Conservation (phyloP, 2,888 invertebrate genomes). For the Eustalomyia histrio region DNA sequence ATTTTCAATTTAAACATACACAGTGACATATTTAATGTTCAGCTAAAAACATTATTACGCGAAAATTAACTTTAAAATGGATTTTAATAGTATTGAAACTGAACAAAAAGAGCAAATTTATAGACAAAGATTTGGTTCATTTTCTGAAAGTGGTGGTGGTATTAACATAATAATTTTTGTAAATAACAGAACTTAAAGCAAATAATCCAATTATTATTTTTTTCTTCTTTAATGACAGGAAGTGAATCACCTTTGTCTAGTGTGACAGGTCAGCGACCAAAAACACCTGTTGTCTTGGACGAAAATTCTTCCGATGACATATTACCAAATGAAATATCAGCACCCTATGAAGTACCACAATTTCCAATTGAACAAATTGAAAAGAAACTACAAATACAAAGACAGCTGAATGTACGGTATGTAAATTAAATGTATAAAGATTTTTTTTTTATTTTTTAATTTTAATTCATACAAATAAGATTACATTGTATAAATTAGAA, state of each 20-base stretch:
- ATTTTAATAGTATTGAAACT: slow-evolving; percentile 15
- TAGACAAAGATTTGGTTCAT: slow-evolving; percentile 11
- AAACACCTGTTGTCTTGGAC: slow-evolving; percentile 60
- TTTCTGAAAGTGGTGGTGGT: slow-evolving; percentile 3
- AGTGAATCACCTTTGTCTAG: slow-evolving; percentile 67
- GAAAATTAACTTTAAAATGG: slow-evolving; percentile 10
- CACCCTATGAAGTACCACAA: slow-evolving; percentile 98
- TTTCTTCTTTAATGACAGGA: slow-evolving; percentile 69
- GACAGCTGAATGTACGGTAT: slow-evolving; percentile 93
- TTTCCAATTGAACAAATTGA: slow-evolving; percentile 99
- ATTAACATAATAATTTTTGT: background rate
- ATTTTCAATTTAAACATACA: background rate
- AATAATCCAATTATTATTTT: background rate
- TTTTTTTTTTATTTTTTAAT: background rate
- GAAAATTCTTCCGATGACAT: slow-evolving; percentile 67
- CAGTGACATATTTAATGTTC: background rate
- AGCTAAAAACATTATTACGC: background rate
- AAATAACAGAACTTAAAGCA: background rate
- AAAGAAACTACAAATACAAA: slow-evolving; percentile 92
- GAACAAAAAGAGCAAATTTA: background rate
- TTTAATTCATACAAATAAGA: background rate
- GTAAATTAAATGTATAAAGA: slow-evolving; percentile 74
- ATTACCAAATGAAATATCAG: slow-evolving; percentile 90
- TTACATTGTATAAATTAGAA: no score
- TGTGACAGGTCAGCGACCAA: slow-evolving; percentile 37